A percentile compares a stretch with the other conserved stretches of the same genome.
These are phyloP conservation scores for Ariolimax columbianus DNA, from an alignment of 2,888 invertebrate genomes.

Conservation along the genomic window DNA sequence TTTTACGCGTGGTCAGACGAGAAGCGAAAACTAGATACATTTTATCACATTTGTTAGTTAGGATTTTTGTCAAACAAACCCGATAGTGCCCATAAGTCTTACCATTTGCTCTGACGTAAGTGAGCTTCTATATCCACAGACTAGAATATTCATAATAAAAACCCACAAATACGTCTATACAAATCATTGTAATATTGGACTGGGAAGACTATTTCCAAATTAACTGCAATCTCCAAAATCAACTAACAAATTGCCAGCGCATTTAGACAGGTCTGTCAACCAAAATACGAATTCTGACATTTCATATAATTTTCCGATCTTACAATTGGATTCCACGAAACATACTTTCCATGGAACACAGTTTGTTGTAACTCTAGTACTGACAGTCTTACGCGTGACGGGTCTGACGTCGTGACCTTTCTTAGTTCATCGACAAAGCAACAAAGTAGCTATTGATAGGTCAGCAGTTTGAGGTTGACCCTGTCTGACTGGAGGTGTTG, in stretches of 20 bases:
- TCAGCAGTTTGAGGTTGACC: constrained; percentile 11
- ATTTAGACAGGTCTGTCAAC: background rate
- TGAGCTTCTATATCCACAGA: no score
- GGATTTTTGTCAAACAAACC: no score
- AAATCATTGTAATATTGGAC: no score
- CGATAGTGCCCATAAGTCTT: no score
- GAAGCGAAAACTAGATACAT: no score
- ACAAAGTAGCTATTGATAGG: background rate
- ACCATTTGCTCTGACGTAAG: no score
- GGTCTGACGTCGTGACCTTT: background rate
- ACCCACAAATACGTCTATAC: no score
- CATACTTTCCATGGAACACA: background rate
- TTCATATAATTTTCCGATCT: background rate
- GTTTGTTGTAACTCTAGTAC: background rate
- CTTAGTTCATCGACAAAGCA: background rate
- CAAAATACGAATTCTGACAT: background rate
- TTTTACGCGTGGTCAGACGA: no score
- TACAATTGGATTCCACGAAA: background rate
- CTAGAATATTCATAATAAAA: no score
- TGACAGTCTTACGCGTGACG: background rate
- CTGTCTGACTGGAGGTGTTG: constrained; percentile 27
- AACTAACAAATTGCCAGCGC: background rate
- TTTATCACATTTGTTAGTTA: no score
- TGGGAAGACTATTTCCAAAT: background rate
- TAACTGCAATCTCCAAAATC: background rate